Evolutionary conservation across 1,140 invertebrate species (phyloP), one percentile per base, ranked within the genome.

Genomic region (Apis florea): DNA sequence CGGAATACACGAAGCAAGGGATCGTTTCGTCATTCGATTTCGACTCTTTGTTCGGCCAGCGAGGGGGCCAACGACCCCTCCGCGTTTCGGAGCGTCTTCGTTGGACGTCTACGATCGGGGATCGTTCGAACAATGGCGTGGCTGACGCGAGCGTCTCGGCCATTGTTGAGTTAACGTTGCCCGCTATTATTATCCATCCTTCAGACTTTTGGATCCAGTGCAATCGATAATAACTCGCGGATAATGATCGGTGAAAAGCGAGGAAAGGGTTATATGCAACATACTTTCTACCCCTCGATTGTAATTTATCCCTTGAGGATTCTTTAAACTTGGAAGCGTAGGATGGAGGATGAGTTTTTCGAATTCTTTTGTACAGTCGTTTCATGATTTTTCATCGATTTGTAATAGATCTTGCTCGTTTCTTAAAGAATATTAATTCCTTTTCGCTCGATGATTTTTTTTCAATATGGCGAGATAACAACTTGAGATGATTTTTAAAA

Each of bases 1-100:
- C 76, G 69, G 67, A 72, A 70, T 77, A 70, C 68, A 79, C 21
- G 75, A 79, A 72, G 54, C 75, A 75, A 73, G 70, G 31, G 58
- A 85, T 85, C 81, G 82, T 83, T 85, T 77, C 49, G 86, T 74
- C 66, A 86, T 86, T 89, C 79, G 84, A 88, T 83, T 81, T 71
- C 79, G 40, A 17, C 19, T 64, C 79, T 80, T 86, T 86, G 74
- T 85, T 74, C 61, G 70, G 24, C 31, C 64, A 68, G 66, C 51
- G 19, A 40, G 80, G 31, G 21, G 68, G 73, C 21, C 61, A 49
- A 54, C 61, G 69, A 72, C 81, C 61, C 59, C 40, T 54, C 69
- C 58, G n/a, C 72, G 59, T 21, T 40, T 49, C 31, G 59, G 64
- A 31, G 58, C 56, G 58, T 21, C 24, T 26, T 59, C 67, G 47